Conservation (phyloP, 2,888 invertebrate genomes). For the Cosmia trapezina region DNA sequence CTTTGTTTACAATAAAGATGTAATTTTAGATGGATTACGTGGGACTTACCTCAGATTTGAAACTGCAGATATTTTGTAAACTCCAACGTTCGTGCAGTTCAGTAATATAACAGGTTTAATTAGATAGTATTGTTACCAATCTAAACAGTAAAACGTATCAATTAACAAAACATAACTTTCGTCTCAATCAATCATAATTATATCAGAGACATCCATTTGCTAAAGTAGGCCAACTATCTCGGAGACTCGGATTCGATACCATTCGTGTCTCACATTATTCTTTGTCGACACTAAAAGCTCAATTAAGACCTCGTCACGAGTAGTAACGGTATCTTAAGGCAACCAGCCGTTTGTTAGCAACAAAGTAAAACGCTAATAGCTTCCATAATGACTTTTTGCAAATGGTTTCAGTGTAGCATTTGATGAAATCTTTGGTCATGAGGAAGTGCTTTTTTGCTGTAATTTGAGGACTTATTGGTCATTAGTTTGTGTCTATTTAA, state of each 20-base stretch:
- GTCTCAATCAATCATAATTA: conserved; percentile 62
- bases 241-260: conserved; percentile 66
- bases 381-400: conserved; percentile 44
- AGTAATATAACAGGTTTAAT: conserved; percentile 9
- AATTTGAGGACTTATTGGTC: conserved; percentile 28
- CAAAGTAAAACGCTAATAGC: conserved; percentile 53
- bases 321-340: conserved; percentile 62
- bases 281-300: conserved; percentile 83
- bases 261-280: conserved; percentile 77
- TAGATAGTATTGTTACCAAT: conserved; percentile 14
- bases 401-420: conserved; percentile 25
- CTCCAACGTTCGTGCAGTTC: background rate
- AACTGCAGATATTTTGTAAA: background rate
- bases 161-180: conserved; percentile 60
- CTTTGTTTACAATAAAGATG: background rate
- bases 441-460: conserved; percentile 30
- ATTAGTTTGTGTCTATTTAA: conserved; percentile 12
- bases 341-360: conserved; percentile 55
- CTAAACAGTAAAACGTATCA: conserved; percentile 44
- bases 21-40: conserved; percentile 16
- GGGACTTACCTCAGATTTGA: background rate
- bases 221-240: conserved; percentile 69
- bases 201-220: conserved; percentile 61
- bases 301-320: conserved; percentile 78
- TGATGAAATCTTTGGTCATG: conserved; percentile 29